Base-by-base conservation (phyloP, 2,888 invertebrate species). In the Lasiommata megera region DNA sequence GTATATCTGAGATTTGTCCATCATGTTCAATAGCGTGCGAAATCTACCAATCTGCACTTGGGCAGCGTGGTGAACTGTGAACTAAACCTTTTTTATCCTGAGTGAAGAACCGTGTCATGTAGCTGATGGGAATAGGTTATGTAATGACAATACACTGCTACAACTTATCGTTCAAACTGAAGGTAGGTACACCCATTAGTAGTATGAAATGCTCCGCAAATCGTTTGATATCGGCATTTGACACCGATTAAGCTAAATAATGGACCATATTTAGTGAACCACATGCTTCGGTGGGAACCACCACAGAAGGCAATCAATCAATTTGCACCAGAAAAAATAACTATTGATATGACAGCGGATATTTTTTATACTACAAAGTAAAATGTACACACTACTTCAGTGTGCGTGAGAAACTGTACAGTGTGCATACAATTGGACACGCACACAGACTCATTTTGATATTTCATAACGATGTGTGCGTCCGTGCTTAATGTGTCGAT, bases 341-440 rank as follows among this genome's bases (percentile, higher is more conserved):
- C 82, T 82, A 75, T 80, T 79, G n/a, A n/a, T n/a, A 77, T 72
- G 78, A 82, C 80, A 79, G 69, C 73, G 71, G 84, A 87, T 82
- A 86, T 87, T 87, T 88, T 84, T 82, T 85, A n/a, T 28, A 84
- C 84, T 77, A 75, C 77, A 76, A 83, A 82, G 79, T 80, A 76
- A 74, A 83, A 88, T 29, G 84, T 84, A 80, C 76, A 73, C 68
- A 67, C 74, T 70, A 72, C 28, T 23, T 78, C 79, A 80, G 84
- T 83, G 77, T 88, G 84, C 88, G 89, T 91, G 90, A 88, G 91
- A 91, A 90, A 87, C 82, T 34, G 79, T 79, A 82, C 79, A 71
- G 66, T 80, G 80, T 84, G 79, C 70, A 72, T n/a, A n/a, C n/a
- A n/a, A n/a, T n/a, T n/a, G n/a, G n/a, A n/a, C n/a, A n/a, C 70